Percentiles rank a stretch among this genome's conserved stretches.
Evolutionary conservation across 2,113 vertebrate genomes (phyloP).

Genomic region (Pithys albifrons): DNA sequence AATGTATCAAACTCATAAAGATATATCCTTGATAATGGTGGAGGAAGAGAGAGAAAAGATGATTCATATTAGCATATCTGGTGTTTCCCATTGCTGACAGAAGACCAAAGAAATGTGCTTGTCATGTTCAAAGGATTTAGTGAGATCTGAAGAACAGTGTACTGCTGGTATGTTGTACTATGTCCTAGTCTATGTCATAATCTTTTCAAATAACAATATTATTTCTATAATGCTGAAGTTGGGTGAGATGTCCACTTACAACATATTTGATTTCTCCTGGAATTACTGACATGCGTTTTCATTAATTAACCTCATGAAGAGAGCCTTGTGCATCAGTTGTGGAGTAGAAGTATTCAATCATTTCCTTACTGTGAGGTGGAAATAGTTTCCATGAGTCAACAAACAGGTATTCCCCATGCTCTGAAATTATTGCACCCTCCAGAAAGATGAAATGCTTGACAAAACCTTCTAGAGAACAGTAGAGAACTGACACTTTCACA

Average conservation of each 20-base stretch:
- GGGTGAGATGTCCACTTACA: neutral
- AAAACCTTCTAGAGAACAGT: neutral
- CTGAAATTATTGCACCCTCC: neutral
- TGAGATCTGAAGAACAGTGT: neutral
- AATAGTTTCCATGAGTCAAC: neutral
- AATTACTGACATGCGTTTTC: neutral
- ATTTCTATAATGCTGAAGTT: neutral
- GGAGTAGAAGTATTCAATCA: neutral
- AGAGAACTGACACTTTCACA: neutral
- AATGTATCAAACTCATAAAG: neutral
- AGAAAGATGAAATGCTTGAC: neutral
- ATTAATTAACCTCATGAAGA: neutral
- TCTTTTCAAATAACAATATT: neutral
- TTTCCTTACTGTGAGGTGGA: neutral
- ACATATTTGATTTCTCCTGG: neutral
- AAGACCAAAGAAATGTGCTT: neutral
- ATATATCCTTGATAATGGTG: neutral
- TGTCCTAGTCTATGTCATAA: neutral
- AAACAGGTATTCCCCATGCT: neutral
- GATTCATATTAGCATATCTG: neutral
- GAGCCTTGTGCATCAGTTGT: neutral
- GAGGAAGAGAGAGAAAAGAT: neutral
- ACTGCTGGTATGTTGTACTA: neutral
- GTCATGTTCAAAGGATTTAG: neutral
- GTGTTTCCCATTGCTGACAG: neutral